Base-by-base conservation (phyloP, 2,113 vertebrate species). In the Anser brachyrhynchus region DNA sequence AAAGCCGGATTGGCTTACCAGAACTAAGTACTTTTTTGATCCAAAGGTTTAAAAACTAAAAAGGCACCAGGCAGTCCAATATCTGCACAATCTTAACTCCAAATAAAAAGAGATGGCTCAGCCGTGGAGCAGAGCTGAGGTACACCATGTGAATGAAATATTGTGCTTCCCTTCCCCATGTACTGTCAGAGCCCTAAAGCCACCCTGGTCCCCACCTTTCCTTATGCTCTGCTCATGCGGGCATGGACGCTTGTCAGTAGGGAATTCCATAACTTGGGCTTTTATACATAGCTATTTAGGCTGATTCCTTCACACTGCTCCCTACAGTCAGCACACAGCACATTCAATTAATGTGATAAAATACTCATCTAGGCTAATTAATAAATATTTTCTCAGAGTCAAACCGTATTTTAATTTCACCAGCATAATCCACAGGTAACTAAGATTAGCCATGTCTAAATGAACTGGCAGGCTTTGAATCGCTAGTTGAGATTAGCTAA, bases 1-100 rank as follows among this genome's bases (percentile, higher is more conserved):
- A 87, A 92, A 88, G 91, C 84, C 67, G 73, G 74, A 90, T 73
- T 79, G 83, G 58, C 95, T 95, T 85, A 94, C 89, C 73, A 96
- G 43, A 92, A 70, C 61, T 81, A 91, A 94, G 44, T 37, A 3
- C 3, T 44, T 70, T 57, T 67, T 46, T 86, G 6, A 75, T 64
- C 41, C 49, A 87, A 54, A 59, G 29, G 10, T 70, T 52, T 52
- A 46, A 39, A 39, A 51, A 39, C 20, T 65, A n/a, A 9, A 6
- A 15, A 15, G 26, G 13, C 28, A 93, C 25, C 17, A 82, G 23
- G 23, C 46, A 86, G 26, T 61, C 59, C 79, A 87, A 64, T 26
- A 77, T 66, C 55, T 61, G 29, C 29, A 25, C 19, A 33, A 6
- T 46, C 20, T 37, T 51, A 85, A 58, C 14, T 44, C 19, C n/a